Percentiles rank a stretch among this genome's conserved stretches.
Conservation (phyloP, 2,797 vertebrate species). For the Botia almorhae region DNA sequence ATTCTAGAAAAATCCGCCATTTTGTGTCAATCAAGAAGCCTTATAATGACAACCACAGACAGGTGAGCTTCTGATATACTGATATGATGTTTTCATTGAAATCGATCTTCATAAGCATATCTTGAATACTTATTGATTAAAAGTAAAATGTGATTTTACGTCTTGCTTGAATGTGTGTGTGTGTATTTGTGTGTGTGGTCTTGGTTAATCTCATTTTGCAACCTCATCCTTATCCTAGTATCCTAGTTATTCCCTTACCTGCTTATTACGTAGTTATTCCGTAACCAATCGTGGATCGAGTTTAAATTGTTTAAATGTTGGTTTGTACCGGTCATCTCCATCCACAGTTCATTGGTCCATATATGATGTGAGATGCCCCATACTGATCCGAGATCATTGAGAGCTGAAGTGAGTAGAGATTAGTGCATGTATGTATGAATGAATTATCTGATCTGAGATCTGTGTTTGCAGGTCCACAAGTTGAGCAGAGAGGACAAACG, state of each 20-base stretch:
- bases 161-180: not conserved
- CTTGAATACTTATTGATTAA: not conserved
- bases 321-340: too few species aligned
- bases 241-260: slow-evolving; percentile 4
- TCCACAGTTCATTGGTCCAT: too few species aligned
- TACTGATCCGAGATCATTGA: too few species aligned
- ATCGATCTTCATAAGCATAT: not conserved
- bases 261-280: too few species aligned
- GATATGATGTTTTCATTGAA: not conserved
- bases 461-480: slow-evolving; percentile 80
- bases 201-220: slow-evolving; percentile 14
- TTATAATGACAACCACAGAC: slow-evolving; percentile 88
- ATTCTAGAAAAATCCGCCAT: slow-evolving; percentile 92
- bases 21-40: slow-evolving; percentile 94
- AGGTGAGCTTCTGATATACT: slow-evolving; percentile 73
- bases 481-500: slow-evolving; percentile 81
- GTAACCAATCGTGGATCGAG: too few species aligned
- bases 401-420: too few species aligned
- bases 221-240: slow-evolving; percentile 3
- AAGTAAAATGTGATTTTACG: not conserved
- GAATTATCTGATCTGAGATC: not conserved
- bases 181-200: not conserved
- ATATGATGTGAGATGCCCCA: too few species aligned
- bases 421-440: not conserved
- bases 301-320: too few species aligned